Evolutionary conservation across 2,888 invertebrate species (phyloP).

Genomic region (Troides aeacus): DNA sequence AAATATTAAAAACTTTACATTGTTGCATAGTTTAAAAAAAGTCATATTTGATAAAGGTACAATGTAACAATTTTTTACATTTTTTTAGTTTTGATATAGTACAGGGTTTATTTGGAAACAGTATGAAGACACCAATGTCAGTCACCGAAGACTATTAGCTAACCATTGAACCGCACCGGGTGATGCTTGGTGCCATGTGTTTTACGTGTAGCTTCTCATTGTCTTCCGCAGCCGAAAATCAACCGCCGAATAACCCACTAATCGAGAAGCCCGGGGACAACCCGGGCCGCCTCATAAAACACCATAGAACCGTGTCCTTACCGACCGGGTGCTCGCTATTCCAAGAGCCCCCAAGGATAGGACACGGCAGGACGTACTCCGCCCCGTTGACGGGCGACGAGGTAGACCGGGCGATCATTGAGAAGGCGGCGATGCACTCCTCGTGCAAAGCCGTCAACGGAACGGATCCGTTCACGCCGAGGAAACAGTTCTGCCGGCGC

Average conservation of each 20-base stretch:
- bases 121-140: slow-evolving; percentile 30
- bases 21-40: too few relatives aligned
- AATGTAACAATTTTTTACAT: too few relatives aligned
- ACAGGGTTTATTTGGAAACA: too few relatives aligned
- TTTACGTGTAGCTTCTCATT: slow-evolving; percentile 73
- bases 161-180: slow-evolving; percentile 44
- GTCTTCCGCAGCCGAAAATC: slow-evolving; percentile 72
- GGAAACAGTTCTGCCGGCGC: slow-evolving; percentile 64
- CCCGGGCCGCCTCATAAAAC: slow-evolving; percentile 54
- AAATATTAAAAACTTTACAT: not conserved
- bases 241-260: slow-evolving; percentile 72
- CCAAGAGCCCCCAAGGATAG: slow-evolving; percentile 64
- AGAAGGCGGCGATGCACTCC: slow-evolving; percentile 55
- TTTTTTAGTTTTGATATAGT: too few relatives aligned
- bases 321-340: slow-evolving; percentile 63
- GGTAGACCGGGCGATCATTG: slow-evolving; percentile 56
- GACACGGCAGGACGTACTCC: slow-evolving; percentile 85
- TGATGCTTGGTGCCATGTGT: slow-evolving; percentile 66
- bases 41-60: too few relatives aligned
- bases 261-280: slow-evolving; percentile 57
- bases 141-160: too few relatives aligned
- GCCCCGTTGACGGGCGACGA: slow-evolving; percentile 83
- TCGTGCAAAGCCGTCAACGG: slow-evolving; percentile 66
- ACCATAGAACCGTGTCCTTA: slow-evolving; percentile 67
- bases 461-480: slow-evolving; percentile 44